phyloP scores from a whole-genome alignment of 2,888 invertebrate genomes.

The Trissolcus japonicus region DNA sequence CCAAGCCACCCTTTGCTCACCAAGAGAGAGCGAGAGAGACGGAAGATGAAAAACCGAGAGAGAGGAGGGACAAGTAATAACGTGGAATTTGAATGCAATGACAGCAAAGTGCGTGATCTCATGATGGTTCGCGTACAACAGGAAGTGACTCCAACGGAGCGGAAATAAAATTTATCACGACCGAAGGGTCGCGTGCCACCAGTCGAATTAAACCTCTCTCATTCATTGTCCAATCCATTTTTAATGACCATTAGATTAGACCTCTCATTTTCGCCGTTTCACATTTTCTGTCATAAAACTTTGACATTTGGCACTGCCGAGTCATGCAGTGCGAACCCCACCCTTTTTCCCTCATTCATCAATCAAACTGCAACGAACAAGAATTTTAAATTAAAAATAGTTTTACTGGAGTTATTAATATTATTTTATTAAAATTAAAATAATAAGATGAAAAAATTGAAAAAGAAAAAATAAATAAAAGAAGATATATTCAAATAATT shows the following conservation, averaged over 20 bases:
- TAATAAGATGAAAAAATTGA: too few relatives aligned
- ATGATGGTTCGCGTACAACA: slow-evolving; percentile 38
- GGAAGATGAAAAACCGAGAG: not conserved
- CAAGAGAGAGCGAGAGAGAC: not conserved
- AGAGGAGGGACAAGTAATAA: slow-evolving; percentile 5
- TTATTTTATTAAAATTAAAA: too few relatives aligned
- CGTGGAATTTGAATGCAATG: slow-evolving; percentile 41
- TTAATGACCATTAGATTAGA: not conserved
- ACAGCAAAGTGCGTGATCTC: slow-evolving; percentile 49
- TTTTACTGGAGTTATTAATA: too few relatives aligned
- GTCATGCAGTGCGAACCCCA: too few relatives aligned
- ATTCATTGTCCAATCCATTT: slow-evolving; percentile 11
- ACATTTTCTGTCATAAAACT: too few relatives aligned
- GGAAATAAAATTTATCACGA: slow-evolving; percentile 53
- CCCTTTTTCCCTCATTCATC: too few relatives aligned
- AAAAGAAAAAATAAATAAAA: too few relatives aligned
- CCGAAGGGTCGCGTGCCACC: slow-evolving; percentile 46
- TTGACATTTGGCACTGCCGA: too few relatives aligned
- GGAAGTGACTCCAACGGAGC: slow-evolving; percentile 52
- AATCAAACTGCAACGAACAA: too few relatives aligned
- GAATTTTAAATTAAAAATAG: too few relatives aligned
- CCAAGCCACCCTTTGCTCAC: slow-evolving; percentile 17
- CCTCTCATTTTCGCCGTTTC: too few relatives aligned
- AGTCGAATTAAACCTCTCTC: slow-evolving; percentile 18
- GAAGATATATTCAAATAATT: too few relatives aligned